Evolutionary conservation across 1,140 invertebrate species (phyloP).

Genomic region (Orchesella cincta): DNA sequence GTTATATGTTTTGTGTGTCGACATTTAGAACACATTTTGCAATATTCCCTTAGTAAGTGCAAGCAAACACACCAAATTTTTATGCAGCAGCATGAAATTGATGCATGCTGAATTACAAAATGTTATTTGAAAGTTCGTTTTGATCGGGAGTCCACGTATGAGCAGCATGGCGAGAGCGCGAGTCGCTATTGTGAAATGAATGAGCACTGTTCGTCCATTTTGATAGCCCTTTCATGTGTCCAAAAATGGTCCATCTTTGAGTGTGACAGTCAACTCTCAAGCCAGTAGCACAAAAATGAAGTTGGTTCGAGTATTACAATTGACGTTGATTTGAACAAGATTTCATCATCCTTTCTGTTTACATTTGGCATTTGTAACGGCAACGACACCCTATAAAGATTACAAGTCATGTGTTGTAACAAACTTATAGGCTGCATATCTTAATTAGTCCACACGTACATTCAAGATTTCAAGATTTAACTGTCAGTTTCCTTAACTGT

Average conservation of each 20-base stretch:
- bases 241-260: constrained; percentile 16
- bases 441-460: constrained; percentile 11
- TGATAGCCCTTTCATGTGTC: constrained; percentile 17
- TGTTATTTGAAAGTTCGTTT: neutral
- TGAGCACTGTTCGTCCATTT: too few relatives aligned
- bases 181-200: neutral
- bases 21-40: neutral
- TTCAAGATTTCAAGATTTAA: neutral
- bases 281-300: neutral
- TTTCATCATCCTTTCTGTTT: neutral
- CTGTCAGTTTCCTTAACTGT: constrained; percentile 4
- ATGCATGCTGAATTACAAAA: neutral
- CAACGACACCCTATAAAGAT: neutral
- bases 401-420: neutral
- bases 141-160: neutral
- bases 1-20: neutral
- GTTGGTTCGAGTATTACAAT: neutral
- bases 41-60: neutral
- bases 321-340: neutral
- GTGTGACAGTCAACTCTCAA: neutral
- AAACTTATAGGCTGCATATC: neutral
- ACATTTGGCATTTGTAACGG: neutral
- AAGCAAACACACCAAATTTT: neutral
- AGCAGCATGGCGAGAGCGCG: neutral
- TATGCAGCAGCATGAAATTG: neutral